Conservation (phyloP, 2,797 vertebrate species). For the Eulemur rubriventer region DNA sequence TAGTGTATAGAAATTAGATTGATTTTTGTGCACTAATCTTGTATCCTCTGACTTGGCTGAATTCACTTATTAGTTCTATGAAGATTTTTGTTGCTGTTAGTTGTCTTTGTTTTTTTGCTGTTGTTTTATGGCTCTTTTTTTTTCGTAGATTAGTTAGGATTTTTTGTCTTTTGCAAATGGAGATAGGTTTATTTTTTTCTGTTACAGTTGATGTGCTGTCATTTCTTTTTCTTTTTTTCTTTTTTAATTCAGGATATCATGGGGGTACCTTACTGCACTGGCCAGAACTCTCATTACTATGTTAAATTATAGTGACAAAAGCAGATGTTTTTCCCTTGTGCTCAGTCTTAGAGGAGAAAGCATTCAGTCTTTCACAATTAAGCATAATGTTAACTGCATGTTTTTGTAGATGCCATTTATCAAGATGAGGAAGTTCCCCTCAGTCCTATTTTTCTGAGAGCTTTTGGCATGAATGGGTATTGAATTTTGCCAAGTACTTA, state of each 20-base stretch:
- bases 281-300: background rate
- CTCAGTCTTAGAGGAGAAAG: background rate
- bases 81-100: background rate
- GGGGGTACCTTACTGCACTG: background rate
- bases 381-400: background rate
- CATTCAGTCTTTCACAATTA: background rate
- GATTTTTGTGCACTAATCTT: background rate
- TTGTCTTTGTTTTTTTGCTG: too few relatives aligned
- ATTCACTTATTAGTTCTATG: background rate
- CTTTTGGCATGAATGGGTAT: background rate
- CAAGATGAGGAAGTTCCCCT: background rate
- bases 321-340: background rate
- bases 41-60: background rate
- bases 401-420: background rate
- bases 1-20: background rate
- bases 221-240: background rate
- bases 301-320: background rate
- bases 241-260: too few relatives aligned
- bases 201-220: background rate
- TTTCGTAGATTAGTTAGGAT: background rate
- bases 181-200: background rate
- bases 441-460: background rate
- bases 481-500: background rate
- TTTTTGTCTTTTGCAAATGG: background rate
- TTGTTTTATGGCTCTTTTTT: background rate